phyloP scores from a whole-genome alignment of 2,888 invertebrate species.

The Catonia carolina region DNA sequence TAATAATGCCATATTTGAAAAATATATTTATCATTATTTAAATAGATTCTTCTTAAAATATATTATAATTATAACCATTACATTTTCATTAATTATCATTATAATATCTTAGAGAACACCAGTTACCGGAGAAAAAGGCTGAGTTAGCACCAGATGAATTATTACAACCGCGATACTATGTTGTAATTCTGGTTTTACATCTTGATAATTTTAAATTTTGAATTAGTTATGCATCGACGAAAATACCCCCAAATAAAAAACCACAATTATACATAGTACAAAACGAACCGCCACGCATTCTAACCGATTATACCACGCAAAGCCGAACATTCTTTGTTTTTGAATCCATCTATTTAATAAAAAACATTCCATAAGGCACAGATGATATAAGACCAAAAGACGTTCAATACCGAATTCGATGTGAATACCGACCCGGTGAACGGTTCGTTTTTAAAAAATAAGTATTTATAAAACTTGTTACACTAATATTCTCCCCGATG shows the following conservation, averaged over 20 bases:
- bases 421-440: neutral
- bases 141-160: too few species aligned
- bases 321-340: slow-evolving; percentile 19
- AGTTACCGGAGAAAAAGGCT: too few species aligned
- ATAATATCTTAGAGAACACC: too few species aligned
- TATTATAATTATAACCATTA: too few species aligned
- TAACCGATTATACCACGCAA: slow-evolving; percentile 15
- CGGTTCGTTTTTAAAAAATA: neutral
- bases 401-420: slow-evolving; percentile 14
- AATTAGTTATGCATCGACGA: neutral
- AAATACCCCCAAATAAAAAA: neutral
- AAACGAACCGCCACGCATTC: slow-evolving; percentile 5
- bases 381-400: slow-evolving; percentile 26
- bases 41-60: too few species aligned
- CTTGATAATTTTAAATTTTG: slow-evolving; percentile 5
- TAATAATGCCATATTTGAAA: too few species aligned
- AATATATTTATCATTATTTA: too few species aligned
- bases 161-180: too few species aligned
- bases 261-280: slow-evolving; percentile 12
- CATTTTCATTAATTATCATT: too few species aligned
- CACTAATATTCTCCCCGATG: slow-evolving; percentile 4
- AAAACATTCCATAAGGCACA: slow-evolving; percentile 27
- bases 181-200: neutral
- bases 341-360: slow-evolving; percentile 25
- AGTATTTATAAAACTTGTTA: slow-evolving; percentile 1